Evolutionary conservation across 2,113 vertebrate genomes (phyloP), one percentile per base, ranked within the genome.

Genomic region (Stercorarius parasiticus): DNA sequence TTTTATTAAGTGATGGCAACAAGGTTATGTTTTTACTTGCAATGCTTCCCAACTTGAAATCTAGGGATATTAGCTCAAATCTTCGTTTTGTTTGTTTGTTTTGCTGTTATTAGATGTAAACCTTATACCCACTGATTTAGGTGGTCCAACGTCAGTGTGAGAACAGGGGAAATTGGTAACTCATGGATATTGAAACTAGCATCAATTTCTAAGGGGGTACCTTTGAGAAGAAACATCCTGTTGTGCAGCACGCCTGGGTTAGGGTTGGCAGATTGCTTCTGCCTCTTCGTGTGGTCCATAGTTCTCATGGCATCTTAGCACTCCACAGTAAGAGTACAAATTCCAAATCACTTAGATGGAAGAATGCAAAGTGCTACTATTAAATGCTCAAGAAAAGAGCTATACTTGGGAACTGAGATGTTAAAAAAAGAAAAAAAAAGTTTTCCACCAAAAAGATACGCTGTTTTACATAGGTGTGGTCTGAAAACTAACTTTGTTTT

Each of bases 1-100:
- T 98, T 98, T 98, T 97, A 98, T 98, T 98, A 97, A 97, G 90
- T 98, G 95, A 96, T 98, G 97, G 87, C 95, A 97, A 91, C 96
- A 97, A 96, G 98, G 96, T 98, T 98, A 97, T 97, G 96, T 97
- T 98, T 97, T 98, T 97, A 98, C 92, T 98, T 98, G 97, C 97
- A 97, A 96, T 98, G 96, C 97, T 97, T 98, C 95, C 97, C 96
- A 98, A 95, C 93, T 95, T 96, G 84, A 95, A 95, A 90, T 82
- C 82, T 82, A 96, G 94, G 91, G 84, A 42, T 69, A 38, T 61
- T 81, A 15, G 84, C 34, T 89, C 52, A 65, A 70, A 59, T 62
- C 47, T 70, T 71, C 30, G 8, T 50, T 74, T 49, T n/a, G 13
- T 45, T 64, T 53, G 53, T 29, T 85, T 82, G 66, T 77, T 82